Evolutionary conservation across 1,140 invertebrate species (phyloP).

Genomic region (Lepidostoma basale): DNA sequence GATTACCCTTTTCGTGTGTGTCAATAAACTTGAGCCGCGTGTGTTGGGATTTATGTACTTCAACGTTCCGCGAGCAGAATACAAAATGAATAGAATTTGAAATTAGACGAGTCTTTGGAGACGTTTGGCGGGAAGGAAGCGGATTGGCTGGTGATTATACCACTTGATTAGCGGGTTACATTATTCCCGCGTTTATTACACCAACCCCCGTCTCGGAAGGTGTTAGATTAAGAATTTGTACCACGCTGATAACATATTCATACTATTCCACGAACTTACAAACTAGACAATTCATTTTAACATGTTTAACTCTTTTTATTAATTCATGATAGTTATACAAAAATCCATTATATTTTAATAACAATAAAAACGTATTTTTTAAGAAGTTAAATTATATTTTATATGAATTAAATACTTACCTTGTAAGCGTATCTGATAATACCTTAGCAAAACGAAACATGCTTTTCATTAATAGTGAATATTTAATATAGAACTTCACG

Average conservation of each 20-base stretch:
- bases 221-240: slow-evolving; percentile 7
- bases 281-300: too few relatives aligned
- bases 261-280: too few relatives aligned
- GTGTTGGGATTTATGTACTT: slow-evolving; percentile 8
- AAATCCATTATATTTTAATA: not conserved
- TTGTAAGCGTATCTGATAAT: too few relatives aligned
- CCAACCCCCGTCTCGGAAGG: not conserved
- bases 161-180: slow-evolving; percentile 39
- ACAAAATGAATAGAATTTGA: slow-evolving; percentile 45
- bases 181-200: slow-evolving; percentile 27
- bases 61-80: slow-evolving; percentile 33
- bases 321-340: too few relatives aligned
- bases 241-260: too few relatives aligned
- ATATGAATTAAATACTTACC: too few relatives aligned
- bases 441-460: too few relatives aligned
- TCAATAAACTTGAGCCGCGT: not conserved
- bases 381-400: not conserved
- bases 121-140: slow-evolving; percentile 20
- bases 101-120: slow-evolving; percentile 44
- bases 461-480: too few relatives aligned
- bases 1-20: too few relatives aligned
- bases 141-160: slow-evolving; percentile 41
- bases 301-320: too few relatives aligned
- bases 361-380: not conserved
- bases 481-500: too few relatives aligned